Evolutionary conservation across 2,888 invertebrate genomes (phyloP).

Genomic region (Ophion slaviceki): DNA sequence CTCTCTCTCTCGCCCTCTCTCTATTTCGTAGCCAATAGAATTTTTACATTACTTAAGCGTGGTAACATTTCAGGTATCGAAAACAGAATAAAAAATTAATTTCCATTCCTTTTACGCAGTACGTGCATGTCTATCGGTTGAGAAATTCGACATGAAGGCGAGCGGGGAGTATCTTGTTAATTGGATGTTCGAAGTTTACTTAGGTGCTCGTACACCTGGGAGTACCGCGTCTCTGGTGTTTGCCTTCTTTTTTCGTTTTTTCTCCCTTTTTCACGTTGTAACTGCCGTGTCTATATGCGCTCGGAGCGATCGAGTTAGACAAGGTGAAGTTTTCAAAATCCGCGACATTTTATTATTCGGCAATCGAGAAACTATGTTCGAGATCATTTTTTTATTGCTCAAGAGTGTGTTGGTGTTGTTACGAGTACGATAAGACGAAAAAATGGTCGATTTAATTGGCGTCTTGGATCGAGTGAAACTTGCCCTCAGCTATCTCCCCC

Average conservation of each 20-base stretch:
- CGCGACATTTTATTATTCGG: too few relatives aligned
- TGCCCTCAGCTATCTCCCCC: too few relatives aligned
- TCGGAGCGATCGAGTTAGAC: neutral
- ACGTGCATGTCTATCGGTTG: neutral
- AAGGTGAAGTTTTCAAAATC: neutral
- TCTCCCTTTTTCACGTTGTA: neutral
- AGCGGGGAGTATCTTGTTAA: constrained; percentile 22
- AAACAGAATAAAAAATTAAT: neutral
- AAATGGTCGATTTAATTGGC: neutral
- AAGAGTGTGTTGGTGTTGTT: too few relatives aligned
- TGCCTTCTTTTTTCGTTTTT: neutral
- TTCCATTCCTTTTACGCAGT: neutral
- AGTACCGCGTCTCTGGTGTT: constrained; percentile 15
- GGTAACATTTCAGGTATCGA: neutral
- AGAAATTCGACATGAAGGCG: neutral
- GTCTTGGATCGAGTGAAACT: too few relatives aligned
- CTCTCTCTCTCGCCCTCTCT: neutral
- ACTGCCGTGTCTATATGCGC: neutral
- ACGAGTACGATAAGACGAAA: neutral
- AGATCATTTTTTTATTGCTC: too few relatives aligned
- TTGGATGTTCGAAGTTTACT: constrained; percentile 59
- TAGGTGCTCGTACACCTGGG: constrained; percentile 63
- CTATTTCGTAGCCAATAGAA: neutral
- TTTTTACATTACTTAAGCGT: neutral
- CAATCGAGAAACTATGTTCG: too few relatives aligned